phyloP scores from a whole-genome alignment of 2,888 invertebrate species.

The Drosophila pseudotakahashii region DNA sequence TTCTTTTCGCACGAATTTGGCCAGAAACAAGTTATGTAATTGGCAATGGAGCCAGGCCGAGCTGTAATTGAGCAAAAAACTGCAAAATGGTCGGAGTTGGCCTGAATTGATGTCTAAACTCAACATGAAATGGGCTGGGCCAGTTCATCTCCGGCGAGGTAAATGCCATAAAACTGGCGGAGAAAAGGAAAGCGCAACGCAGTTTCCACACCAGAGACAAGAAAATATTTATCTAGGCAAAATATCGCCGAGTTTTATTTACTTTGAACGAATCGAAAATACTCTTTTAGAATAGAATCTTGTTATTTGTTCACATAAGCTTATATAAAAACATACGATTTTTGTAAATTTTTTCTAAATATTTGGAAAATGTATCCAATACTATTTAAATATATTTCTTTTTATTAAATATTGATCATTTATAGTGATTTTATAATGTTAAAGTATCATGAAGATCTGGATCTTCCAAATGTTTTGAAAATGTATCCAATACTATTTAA shows the following conservation, averaged over 20 bases:
- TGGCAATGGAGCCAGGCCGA: slow-evolving; percentile 31
- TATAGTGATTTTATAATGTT: too few relatives aligned
- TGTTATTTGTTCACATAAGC: too few relatives aligned
- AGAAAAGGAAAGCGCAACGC: slow-evolving; percentile 52
- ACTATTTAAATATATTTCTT: too few relatives aligned
- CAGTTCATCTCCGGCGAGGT: slow-evolving; percentile 27
- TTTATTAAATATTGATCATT: too few relatives aligned
- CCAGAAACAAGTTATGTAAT: slow-evolving; percentile 62
- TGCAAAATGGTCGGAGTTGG: slow-evolving; percentile 35
- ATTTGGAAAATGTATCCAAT: too few relatives aligned
- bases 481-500: too few relatives aligned
- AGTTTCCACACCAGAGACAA: slow-evolving; percentile 53
- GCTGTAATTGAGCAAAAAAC: slow-evolving; percentile 26
- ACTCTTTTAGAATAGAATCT: slow-evolving; percentile 9
- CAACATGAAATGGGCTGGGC: slow-evolving; percentile 49
- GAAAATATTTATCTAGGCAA: slow-evolving; percentile 36
- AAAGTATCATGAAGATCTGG: not conserved
- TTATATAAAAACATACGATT: too few relatives aligned
- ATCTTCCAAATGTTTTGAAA: too few relatives aligned
- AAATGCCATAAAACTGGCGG: slow-evolving; percentile 52
- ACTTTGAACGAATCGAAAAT: slow-evolving; percentile 17
- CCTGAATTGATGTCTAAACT: slow-evolving; percentile 41
- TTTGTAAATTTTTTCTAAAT: too few relatives aligned
- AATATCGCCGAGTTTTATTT: slow-evolving; percentile 12
- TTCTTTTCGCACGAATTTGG: slow-evolving; percentile 48